Percentiles rank a stretch among this genome's conserved stretches.
These are phyloP conservation scores for Speoplatyrhinus poulsoni DNA, from an alignment of 2,113 vertebrate genomes.

Conservation along the genomic window DNA sequence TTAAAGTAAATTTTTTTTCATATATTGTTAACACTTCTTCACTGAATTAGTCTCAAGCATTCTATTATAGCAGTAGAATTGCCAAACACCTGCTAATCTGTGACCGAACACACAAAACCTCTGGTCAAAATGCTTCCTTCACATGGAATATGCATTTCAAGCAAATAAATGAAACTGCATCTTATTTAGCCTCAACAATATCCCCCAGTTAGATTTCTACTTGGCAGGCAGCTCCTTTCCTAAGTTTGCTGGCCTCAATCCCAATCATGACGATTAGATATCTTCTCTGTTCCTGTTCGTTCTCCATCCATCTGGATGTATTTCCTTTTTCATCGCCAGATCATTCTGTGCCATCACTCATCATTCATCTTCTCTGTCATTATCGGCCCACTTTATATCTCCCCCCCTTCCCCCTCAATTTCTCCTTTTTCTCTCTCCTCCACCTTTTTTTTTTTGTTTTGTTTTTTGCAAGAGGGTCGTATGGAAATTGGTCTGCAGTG, in stretches of 20 bases:
- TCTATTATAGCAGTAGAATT: too few species aligned
- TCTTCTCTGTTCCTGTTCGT: slow-evolving; percentile 1
- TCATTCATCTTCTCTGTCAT: background rate
- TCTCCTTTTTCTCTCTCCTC: background rate
- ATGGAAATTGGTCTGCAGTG: slow-evolving; percentile 57
- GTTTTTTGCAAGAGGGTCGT: slow-evolving; percentile 40
- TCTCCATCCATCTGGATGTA: background rate
- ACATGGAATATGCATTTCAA: slow-evolving; percentile 31
- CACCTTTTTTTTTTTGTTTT: background rate
- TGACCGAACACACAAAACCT: too few species aligned
- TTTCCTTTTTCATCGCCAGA: background rate
- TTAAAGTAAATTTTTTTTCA: too few species aligned
- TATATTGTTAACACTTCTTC: background rate
- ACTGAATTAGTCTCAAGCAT: too few species aligned
- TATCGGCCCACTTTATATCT: background rate
- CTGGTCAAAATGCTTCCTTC: background rate
- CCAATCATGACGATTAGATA: slow-evolving; percentile 54
- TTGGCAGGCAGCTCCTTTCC: slow-evolving; percentile 18
- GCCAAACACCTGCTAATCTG: too few species aligned
- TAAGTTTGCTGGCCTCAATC: slow-evolving; percentile 29
- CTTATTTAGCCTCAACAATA: slow-evolving; percentile 18
- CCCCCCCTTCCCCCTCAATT: background rate
- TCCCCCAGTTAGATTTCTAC: slow-evolving; percentile 26
- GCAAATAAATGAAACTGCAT: slow-evolving; percentile 44
- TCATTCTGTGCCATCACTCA: background rate